Base-by-base conservation (phyloP, 2,113 vertebrate genomes). In the Phocoena sinus region DNA sequence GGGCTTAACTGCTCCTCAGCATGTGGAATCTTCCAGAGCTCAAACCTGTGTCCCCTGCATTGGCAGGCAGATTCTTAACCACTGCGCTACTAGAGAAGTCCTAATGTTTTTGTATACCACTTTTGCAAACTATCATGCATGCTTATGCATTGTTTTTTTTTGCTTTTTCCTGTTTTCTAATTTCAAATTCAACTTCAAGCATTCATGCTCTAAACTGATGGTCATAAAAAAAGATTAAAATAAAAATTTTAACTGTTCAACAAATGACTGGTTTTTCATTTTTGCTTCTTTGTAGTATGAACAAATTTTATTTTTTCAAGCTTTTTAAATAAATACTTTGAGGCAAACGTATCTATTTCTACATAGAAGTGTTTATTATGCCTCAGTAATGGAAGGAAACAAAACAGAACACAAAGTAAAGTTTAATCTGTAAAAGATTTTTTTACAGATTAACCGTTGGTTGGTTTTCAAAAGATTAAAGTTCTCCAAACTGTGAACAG, bases 351-450 rank as follows among this genome's bases (percentile, higher is more conserved):
- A 67, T 79, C 31, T 73, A 60, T 96, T 96, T 85, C 77, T 89
- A 56, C 58, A 25, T 73, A 94, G 71, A 41, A 60, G 11, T 83
- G 6, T 77, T 88, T 83, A 33, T 1, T 93, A 41, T 96, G 11
- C 70, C 21, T 20, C 60, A 65, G 6, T 44, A 76, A 56, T 47
- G 33, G 26, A 63, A 74, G 28, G 2, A 87, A 94, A 89, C 4
- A 83, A 80, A 73, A 62, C 50, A 95, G 81, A 85, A n/a, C 23
- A 84, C n/a, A 94, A 93, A 92, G 6, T 31, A 92, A 86, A 65
- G 23, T 89, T 85, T 92, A 67, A 83, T 62, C 53, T 62, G 8
- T 50, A 71, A 65, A 76, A 74, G 20, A 50, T 8, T 15, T 87
- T 91, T 65, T 65, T 23, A 25, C 8, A 25, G 60, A 25, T 53